A percentile compares a stretch with the other conserved stretches of the same genome.
phyloP scores from a whole-genome alignment of 1,140 invertebrate species.

The Pectinophora gossypiella region DNA sequence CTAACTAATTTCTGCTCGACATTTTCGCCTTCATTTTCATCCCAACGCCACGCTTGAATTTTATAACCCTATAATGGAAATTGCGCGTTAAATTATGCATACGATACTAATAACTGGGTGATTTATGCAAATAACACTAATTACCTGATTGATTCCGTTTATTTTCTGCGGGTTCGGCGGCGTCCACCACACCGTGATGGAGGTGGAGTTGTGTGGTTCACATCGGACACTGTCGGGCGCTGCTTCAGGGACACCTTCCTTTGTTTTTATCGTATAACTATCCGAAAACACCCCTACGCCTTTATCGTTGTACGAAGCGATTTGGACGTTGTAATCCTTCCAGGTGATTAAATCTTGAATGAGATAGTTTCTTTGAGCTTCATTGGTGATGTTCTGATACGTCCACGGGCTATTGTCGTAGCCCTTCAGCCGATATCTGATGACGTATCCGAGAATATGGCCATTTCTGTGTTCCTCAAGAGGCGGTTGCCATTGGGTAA shows the following conservation, averaged over 20 bases:
- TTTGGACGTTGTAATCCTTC: constrained; percentile 98
- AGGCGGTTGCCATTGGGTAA: constrained; percentile 98
- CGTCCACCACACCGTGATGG: constrained; percentile 88
- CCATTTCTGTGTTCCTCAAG: constrained; percentile 95
- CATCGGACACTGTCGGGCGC: constrained; percentile 89
- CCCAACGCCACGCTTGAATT: constrained; percentile 91
- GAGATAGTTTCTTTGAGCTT: constrained; percentile 93
- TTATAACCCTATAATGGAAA: constrained; percentile 86
- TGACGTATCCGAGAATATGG: constrained; percentile 93
- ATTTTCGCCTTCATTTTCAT: constrained; percentile 71
- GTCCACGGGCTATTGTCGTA: constrained; percentile 95
- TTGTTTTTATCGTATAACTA: constrained; percentile 94
- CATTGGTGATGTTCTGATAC: constrained; percentile 93
- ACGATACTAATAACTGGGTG: background rate
- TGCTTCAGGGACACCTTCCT: constrained; percentile 95
- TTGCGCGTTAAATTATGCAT: background rate
- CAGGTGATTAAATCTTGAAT: constrained; percentile 97
- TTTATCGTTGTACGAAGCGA: constrained; percentile 98
- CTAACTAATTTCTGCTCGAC: constrained; percentile 83
- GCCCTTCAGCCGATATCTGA: constrained; percentile 92
- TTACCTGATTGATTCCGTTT: constrained; percentile 96
- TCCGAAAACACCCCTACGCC: constrained; percentile 95
- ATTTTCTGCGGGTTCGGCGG: constrained; percentile 97
- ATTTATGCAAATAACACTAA: constrained; percentile 2
- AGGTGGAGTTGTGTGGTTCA: constrained; percentile 91